Evolutionary conservation across 2,888 invertebrate genomes (phyloP), one percentile per base, ranked within the genome.

Genomic region (Xanthorhoe designata): DNA sequence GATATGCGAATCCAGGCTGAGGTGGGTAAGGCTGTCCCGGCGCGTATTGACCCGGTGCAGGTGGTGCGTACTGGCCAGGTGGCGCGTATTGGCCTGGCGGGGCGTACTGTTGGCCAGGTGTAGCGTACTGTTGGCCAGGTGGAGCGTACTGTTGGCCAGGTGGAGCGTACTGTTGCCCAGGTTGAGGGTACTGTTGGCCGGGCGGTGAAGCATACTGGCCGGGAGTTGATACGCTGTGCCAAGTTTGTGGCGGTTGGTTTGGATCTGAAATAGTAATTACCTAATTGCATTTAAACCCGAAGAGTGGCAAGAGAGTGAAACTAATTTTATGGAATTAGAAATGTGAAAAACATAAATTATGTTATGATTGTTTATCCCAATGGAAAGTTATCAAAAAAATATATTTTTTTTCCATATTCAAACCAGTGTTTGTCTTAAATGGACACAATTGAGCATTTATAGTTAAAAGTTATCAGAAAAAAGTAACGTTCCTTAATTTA

Each of bases 221-320:
- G 13, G 77, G 76, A n/a, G 69, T 69, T 4, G 78, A 45, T 42
- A 49, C 49, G 17, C 29, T 54, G 19, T 54, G 73, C 57, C 75
- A 75, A 15, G 19, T 69, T 56, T 76, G 78, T 0, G 88, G 87
- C 0, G 88, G 90, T 69, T 88, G 88, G 45, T 90, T 88, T 1
- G 89, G 89, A 82, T 85, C 90, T 91, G 82, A 70, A 87, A 87
- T 59, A 2, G 64, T 35, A 47, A 24, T 15, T 15, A 15, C 2
- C 4, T 42, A 10, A 45, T 17, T 47, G 5, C 7, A 15, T 15
- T 8, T 42, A 45, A 1, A 17, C 7, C 13, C 47, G n/a, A 38
- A 10, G 35, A 13, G 9, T 38, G 2, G 13, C 10, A 13, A 13
- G 2, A 10, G 13, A 42, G 38, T 42, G 38, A 13, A 42, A 13